A percentile compares a stretch with the other conserved stretches of the same genome.
Conservation (phyloP, 2,888 invertebrate genomes). For the Hermaeophaga mercurialis region DNA sequence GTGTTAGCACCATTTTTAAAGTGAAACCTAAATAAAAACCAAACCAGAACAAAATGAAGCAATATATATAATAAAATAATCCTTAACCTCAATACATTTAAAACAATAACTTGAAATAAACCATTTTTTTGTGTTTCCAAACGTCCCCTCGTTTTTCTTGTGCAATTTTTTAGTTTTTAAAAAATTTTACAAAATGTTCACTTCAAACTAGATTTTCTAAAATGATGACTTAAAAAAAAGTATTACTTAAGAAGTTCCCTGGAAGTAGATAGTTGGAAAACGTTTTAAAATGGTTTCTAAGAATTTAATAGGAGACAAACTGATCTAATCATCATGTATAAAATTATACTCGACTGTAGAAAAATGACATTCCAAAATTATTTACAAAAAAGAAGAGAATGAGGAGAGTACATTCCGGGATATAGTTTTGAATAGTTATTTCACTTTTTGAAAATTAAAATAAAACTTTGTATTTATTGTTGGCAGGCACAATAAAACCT, state of each 20-base stretch:
- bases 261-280: slow-evolving; percentile 1
- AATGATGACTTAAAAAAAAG: too few relatives aligned
- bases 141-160: slow-evolving; percentile 7
- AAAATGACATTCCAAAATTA: slow-evolving; percentile 11
- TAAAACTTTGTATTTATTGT: neutral
- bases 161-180: too few relatives aligned
- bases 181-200: too few relatives aligned
- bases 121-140: slow-evolving; percentile 7
- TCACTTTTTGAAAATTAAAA: neutral
- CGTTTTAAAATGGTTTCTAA: too few relatives aligned
- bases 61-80: slow-evolving; percentile 28
- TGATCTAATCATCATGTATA: too few relatives aligned
- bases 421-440: neutral
- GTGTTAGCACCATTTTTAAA: slow-evolving; percentile 40
- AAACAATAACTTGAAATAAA: slow-evolving; percentile 31
- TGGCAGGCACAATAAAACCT: slow-evolving; percentile 3
- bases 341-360: slow-evolving; percentile 7
- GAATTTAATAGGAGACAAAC: too few relatives aligned
- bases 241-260: too few relatives aligned
- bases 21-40: slow-evolving; percentile 23
- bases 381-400: slow-evolving; percentile 19
- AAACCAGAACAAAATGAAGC: slow-evolving; percentile 28
- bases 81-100: slow-evolving; percentile 35
- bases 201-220: too few relatives aligned
- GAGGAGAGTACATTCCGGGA: neutral